phyloP scores from a whole-genome alignment of 2,113 vertebrate species.

The Clarias gariepinus region DNA sequence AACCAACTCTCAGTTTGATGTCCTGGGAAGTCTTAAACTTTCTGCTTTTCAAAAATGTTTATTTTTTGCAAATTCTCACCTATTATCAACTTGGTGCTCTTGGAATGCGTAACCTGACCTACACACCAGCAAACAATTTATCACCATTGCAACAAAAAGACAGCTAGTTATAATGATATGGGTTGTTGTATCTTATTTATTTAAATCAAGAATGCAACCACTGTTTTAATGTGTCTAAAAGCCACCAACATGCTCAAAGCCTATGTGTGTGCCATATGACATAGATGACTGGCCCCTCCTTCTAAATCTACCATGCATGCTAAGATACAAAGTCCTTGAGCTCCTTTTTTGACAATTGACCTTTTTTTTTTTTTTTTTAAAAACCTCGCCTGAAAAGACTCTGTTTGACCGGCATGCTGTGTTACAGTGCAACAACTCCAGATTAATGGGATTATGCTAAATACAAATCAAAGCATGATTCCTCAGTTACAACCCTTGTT shows the following conservation, averaged over 20 bases:
- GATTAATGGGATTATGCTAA: conserved; percentile 9
- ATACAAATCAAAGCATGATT: conserved; percentile 12
- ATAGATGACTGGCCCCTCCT: too few relatives aligned
- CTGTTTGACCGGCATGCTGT: background rate
- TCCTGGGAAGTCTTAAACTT: background rate
- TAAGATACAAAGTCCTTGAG: background rate
- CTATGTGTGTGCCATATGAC: too few relatives aligned
- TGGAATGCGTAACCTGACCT: background rate
- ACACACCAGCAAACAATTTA: background rate
- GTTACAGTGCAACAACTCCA: background rate
- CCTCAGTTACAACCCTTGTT: background rate
- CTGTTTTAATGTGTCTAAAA: background rate
- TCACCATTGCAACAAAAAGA: background rate
- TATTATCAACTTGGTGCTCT: too few relatives aligned
- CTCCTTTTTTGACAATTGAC: background rate
- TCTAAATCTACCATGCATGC: background rate
- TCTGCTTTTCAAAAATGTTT: too few relatives aligned
- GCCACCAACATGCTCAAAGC: background rate
- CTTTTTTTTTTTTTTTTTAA: background rate
- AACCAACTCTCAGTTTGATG: background rate
- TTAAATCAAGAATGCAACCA: background rate
- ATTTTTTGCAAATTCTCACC: background rate
- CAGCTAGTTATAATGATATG: background rate
- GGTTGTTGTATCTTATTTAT: background rate
- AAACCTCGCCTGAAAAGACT: background rate